Conservation (phyloP, 2,113 vertebrate genomes). For the Pterocles orientalis region DNA sequence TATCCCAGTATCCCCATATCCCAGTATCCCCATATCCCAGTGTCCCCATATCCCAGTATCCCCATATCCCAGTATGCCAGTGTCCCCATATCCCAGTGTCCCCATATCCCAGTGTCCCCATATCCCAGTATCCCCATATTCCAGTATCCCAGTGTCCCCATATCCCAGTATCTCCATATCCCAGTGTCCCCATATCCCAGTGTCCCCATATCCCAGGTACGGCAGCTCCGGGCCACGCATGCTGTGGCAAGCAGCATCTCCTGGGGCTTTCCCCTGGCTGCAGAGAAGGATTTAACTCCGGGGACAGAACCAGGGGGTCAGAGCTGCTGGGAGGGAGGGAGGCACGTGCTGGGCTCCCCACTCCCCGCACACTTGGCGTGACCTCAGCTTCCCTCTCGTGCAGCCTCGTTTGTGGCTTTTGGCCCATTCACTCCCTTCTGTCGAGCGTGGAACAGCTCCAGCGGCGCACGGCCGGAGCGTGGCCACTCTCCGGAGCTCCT, state of each 20-base stretch:
- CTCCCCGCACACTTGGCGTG: rapidly evolving
- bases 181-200: too few species aligned
- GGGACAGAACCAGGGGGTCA: neutral
- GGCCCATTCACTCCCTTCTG: neutral
- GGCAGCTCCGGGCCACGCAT: rapidly evolving
- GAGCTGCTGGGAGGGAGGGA: neutral
- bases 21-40: too few species aligned
- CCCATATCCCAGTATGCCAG: too few species aligned
- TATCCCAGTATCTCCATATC: neutral
- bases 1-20: too few species aligned
- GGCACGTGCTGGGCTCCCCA: rapidly evolving
- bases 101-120: too few species aligned
- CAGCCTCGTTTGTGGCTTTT: neutral
- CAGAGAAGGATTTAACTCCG: rapidly evolving
- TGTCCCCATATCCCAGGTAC: rapidly evolving
- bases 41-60: too few species aligned
- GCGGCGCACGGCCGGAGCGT: neutral
- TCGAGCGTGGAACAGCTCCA: rapidly evolving
- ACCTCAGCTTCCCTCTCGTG: rapidly evolving
- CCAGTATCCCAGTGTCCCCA: too few species aligned
- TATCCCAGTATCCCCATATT: too few species aligned
- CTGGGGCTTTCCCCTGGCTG: neutral
- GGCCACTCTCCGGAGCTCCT: neutral
- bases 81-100: too few species aligned
- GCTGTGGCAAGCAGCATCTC: neutral